Percentiles rank a stretch among this genome's conserved stretches.
Evolutionary conservation across 2,113 vertebrate species (phyloP).

Genomic region (Lampris megalopsis): DNA sequence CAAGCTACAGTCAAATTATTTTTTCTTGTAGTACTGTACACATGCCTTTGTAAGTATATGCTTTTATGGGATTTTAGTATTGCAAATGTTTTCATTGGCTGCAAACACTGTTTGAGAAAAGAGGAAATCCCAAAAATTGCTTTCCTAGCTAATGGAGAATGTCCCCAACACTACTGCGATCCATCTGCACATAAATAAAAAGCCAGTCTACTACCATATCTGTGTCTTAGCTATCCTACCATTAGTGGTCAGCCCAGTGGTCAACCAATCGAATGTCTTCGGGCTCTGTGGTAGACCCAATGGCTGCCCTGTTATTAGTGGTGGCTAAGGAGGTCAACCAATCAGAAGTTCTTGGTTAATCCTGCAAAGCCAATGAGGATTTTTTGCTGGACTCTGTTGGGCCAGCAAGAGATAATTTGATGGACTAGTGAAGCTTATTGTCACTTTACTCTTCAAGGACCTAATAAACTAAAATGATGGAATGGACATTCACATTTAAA

Average conservation of each 20-base stretch:
- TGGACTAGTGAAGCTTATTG: background rate
- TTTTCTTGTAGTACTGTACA: conserved; percentile 24
- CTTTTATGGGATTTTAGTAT: conserved; percentile 38
- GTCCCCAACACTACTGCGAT: conserved; percentile 39
- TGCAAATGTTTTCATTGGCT: conserved; percentile 61
- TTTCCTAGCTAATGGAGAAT: conserved; percentile 27
- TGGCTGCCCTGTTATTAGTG: conserved; percentile 73
- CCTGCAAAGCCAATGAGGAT: conserved; percentile 40
- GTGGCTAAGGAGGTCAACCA: conserved; percentile 54
- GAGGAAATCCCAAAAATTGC: conserved; percentile 53
- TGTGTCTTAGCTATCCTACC: conserved; percentile 66
- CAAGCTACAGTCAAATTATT: conserved; percentile 24
- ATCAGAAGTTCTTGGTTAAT: conserved; percentile 47
- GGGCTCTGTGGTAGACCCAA: conserved; percentile 73
- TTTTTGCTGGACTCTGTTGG: background rate
- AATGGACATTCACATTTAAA: no score
- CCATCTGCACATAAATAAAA: conserved; percentile 56
- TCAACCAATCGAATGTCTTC: conserved; percentile 71
- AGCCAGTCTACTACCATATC: conserved; percentile 69
- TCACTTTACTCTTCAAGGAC: background rate
- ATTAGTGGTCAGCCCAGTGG: conserved; percentile 76
- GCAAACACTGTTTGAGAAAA: conserved; percentile 41
- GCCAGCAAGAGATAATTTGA: conserved; percentile 4
- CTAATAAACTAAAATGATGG: background rate
- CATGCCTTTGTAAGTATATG: conserved; percentile 36